A percentile compares a stretch with the other conserved stretches of the same genome.
Evolutionary conservation across 2,888 invertebrate genomes (phyloP).

Genomic region (Drosophila demipolita): DNA sequence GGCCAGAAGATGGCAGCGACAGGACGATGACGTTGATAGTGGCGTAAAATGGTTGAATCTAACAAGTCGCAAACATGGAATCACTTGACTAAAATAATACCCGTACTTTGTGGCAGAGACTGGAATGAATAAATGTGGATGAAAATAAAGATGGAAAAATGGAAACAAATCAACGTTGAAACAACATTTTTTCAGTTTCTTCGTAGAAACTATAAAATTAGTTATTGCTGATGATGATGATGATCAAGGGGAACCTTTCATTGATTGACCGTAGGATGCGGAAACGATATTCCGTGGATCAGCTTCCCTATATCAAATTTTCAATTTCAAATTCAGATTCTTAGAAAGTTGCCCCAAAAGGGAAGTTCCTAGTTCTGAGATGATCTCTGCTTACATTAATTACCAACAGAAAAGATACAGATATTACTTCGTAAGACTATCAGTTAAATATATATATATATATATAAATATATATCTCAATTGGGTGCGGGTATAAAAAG

Average conservation of each 20-base stretch:
- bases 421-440: neutral
- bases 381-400: neutral
- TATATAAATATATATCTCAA: slow-evolving; percentile 1
- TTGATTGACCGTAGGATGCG: neutral
- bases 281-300: neutral
- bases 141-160: neutral
- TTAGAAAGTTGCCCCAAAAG: neutral
- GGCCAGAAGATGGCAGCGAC: slow-evolving; percentile 65
- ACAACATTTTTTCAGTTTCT: no score
- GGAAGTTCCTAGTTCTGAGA: neutral
- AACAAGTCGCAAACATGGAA: slow-evolving; percentile 4
- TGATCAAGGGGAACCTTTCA: neutral
- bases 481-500: slow-evolving; percentile 22
- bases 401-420: neutral
- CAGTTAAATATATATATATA: neutral
- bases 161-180: neutral
- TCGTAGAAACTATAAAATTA: neutral
- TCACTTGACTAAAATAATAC: slow-evolving; percentile 28
- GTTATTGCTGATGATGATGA: neutral
- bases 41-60: slow-evolving; percentile 70
- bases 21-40: slow-evolving; percentile 74
- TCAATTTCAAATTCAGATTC: neutral
- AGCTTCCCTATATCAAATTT: no score
- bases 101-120: neutral
- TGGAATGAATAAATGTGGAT: neutral